These are phyloP conservation scores for Oryctolagus cuniculus DNA, from an alignment of 2,113 vertebrate species.

Conservation along the genomic window mOryCun1.1 NC_091434.1:72534501-72535000, in stretches of 20 bases:
- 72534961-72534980: neutral
- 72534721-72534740: neutral
- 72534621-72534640: neutral
- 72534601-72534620: neutral
- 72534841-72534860: neutral
- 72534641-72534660: neutral
- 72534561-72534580: neutral
- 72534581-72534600: neutral
- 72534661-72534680: neutral
- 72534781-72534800: rapidly evolving
- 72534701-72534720: neutral
- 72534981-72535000: neutral
- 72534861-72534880: neutral
- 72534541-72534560: neutral
- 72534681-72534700: neutral
- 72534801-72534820: neutral
- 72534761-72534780: neutral
- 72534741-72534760: too few species aligned
- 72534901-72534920: neutral
- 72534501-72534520: neutral
- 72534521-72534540: neutral
- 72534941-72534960: neutral
- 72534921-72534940: neutral
- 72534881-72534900: neutral
- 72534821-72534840: neutral